These are phyloP conservation scores for Rhodinocichla rosea DNA, from an alignment of 2,113 vertebrate genomes.

Conservation along the genomic window DNA sequence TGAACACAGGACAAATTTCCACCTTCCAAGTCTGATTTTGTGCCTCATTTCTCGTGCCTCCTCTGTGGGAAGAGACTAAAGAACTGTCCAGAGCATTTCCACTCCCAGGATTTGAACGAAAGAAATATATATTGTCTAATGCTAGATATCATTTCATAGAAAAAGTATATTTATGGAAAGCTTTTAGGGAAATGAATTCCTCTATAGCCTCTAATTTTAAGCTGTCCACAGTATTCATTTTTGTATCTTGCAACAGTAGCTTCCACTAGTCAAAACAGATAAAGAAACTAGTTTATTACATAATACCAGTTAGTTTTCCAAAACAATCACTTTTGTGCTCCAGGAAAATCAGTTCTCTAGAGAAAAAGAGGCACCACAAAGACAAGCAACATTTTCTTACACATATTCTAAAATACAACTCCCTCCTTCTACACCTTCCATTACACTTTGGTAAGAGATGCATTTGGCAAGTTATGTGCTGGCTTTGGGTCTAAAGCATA, in stretches of 20 bases:
- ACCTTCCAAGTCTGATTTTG: not conserved
- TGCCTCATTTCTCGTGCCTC: not conserved
- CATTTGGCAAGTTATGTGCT: not conserved
- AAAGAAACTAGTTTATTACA: not conserved
- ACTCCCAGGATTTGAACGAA: not conserved
- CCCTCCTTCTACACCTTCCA: not conserved
- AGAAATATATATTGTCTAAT: not conserved
- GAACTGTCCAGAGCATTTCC: not conserved
- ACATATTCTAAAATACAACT: not conserved
- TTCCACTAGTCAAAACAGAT: not conserved
- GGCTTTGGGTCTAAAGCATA: not conserved
- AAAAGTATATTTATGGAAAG: not conserved
- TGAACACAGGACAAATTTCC: not conserved
- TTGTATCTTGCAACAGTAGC: not conserved
- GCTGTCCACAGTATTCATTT: not conserved
- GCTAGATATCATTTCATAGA: not conserved
- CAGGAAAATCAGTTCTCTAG: not conserved
- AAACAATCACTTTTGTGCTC: not conserved
- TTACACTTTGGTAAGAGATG: not conserved
- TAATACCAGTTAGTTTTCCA: not conserved
- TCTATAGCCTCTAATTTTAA: not conserved
- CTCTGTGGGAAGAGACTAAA: not conserved
- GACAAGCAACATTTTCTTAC: not conserved
- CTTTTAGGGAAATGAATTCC: not conserved
- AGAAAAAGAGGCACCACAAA: not conserved